Conservation (phyloP, 2,113 vertebrate genomes). For the Otolemur garnettii region DNA sequence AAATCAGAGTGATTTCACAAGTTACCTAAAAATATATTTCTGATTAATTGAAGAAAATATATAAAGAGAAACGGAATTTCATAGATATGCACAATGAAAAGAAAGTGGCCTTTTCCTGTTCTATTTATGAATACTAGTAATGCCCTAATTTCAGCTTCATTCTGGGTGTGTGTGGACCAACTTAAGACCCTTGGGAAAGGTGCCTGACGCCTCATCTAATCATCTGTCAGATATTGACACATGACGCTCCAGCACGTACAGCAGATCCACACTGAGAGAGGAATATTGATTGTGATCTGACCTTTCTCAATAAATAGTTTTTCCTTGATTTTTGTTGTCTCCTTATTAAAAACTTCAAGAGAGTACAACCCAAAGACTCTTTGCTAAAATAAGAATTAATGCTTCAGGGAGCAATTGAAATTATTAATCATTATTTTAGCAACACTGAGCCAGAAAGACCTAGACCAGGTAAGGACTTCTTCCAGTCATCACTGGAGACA, state of each 20-base stretch:
- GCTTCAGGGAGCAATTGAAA: not conserved
- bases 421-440: not conserved
- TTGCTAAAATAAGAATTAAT: not conserved
- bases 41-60: not conserved
- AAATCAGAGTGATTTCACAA: not conserved
- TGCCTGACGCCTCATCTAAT: not conserved
- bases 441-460: not conserved
- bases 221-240: not conserved
- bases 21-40: not conserved
- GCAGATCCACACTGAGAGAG: not conserved
- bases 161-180: too few relatives aligned
- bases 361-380: not conserved
- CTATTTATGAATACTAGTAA: not conserved
- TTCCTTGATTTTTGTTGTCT: not conserved
- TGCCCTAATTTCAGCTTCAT: not conserved
- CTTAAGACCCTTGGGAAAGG: not conserved
- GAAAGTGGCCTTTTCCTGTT: not conserved
- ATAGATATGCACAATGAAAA: not conserved
- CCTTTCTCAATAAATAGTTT: not conserved
- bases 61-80: not conserved
- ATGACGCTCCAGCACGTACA: not conserved
- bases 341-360: not conserved
- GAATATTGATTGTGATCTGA: not conserved
- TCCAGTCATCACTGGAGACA: not conserved
- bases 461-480: not conserved